Conservation (phyloP, 2,888 invertebrate genomes). For the Dioctria linearis region DNA sequence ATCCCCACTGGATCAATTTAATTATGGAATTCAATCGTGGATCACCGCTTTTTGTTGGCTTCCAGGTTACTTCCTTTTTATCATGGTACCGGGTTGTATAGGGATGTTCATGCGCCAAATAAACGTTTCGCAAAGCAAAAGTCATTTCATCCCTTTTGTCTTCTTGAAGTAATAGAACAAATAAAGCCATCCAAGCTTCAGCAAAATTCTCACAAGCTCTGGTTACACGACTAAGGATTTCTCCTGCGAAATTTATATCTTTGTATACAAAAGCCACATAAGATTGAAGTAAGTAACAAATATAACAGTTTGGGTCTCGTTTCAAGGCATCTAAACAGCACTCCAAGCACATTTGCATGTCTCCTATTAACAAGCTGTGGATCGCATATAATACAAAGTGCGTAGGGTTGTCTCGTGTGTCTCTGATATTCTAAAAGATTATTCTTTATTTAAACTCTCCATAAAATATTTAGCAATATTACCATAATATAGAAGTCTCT, state of each 20-base stretch:
- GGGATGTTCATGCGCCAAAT: neutral
- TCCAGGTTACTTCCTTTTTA: conserved; percentile 43
- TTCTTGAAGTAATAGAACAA: conserved; percentile 23
- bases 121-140: neutral
- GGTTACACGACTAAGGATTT: conserved; percentile 27
- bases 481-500: conserved; percentile 55
- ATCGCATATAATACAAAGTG: conserved; percentile 49
- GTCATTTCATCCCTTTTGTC: conserved; percentile 14
- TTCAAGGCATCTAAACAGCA: conserved; percentile 47
- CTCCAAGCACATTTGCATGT: conserved; percentile 41
- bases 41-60: neutral
- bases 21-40: conserved; percentile 19
- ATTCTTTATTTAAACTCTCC: neutral
- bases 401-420: conserved; percentile 9
- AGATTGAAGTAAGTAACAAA: conserved; percentile 47
- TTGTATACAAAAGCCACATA: conserved; percentile 47
- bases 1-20: conserved; percentile 51
- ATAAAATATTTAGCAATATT: neutral
- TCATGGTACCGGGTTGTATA: conserved; percentile 44
- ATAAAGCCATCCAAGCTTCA: conserved; percentile 51
- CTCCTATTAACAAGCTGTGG: conserved; percentile 28
- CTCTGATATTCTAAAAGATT: conserved; percentile 54
- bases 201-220: conserved; percentile 38
- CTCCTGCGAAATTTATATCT: conserved; percentile 37
- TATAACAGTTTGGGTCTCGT: conserved; percentile 9